These are phyloP conservation scores for Mimas tiliae DNA, from an alignment of 2,888 invertebrate genomes.

Conservation along the genomic window DNA sequence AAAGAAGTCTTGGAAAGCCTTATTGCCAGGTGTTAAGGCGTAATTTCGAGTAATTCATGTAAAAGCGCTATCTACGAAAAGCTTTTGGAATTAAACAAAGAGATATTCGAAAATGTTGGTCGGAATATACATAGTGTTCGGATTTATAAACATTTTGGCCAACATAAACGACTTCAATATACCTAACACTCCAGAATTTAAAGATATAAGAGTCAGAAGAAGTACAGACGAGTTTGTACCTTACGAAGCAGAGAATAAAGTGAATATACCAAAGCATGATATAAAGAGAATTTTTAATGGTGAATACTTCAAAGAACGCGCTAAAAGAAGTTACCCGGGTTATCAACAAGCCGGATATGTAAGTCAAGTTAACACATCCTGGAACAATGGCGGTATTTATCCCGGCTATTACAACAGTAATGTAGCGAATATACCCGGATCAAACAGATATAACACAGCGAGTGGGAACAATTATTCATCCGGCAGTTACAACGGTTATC, in stretches of 20 bases:
- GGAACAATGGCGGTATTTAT: not conserved
- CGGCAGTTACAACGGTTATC: not conserved
- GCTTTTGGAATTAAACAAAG: not conserved
- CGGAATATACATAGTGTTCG: conserved; percentile 27
- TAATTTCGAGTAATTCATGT: not conserved
- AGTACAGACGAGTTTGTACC: conserved; percentile 23
- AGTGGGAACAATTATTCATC: not conserved
- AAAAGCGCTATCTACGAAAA: not conserved
- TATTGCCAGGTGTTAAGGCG: too few species aligned
- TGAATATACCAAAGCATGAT: not conserved
- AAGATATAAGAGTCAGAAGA: conserved; percentile 47
- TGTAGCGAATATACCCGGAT: not conserved
- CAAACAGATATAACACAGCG: conserved; percentile 1
- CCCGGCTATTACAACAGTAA: not conserved
- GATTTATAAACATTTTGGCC: conserved; percentile 45
- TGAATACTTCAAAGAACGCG: conserved; percentile 1
- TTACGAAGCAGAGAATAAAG: not conserved
- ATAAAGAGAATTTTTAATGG: conserved; percentile 3
- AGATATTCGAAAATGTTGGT: not conserved
- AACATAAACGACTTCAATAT: conserved; percentile 51
- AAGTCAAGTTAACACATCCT: not conserved
- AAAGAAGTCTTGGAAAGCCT: not conserved
- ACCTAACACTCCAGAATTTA: conserved; percentile 40
- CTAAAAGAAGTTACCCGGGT: conserved; percentile 7
- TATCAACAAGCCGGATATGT: not conserved